A percentile compares a stretch with the other conserved stretches of the same genome.
phyloP scores from a whole-genome alignment of 1,140 invertebrate species.

The Nebria ingens region DNA sequence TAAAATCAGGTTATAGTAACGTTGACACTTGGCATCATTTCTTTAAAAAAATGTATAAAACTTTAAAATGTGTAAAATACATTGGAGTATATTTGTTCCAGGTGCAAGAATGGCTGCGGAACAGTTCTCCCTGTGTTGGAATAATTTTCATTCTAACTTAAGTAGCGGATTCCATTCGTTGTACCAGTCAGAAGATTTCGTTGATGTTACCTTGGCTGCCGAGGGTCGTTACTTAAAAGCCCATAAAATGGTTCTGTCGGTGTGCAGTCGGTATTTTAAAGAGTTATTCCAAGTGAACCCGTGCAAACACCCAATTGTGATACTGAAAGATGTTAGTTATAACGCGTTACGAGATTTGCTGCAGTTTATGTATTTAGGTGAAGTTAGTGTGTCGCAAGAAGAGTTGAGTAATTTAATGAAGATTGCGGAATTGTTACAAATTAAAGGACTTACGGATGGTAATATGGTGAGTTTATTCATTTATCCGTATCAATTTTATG shows the following conservation, averaged over 20 bases:
- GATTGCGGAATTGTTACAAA: slow-evolving; percentile 72
- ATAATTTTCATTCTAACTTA: slow-evolving; percentile 54
- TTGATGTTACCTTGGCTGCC: slow-evolving; percentile 76
- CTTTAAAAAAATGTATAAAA: no score
- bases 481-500: no score
- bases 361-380: slow-evolving; percentile 82
- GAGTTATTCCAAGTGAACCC: slow-evolving; percentile 78
- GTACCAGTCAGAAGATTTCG: slow-evolving; percentile 60
- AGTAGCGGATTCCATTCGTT: slow-evolving; percentile 51
- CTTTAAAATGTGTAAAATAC: no score
- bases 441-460: slow-evolving; percentile 64
- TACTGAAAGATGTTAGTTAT: slow-evolving; percentile 62
- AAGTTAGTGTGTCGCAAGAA: slow-evolving; percentile 77
- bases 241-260: slow-evolving; percentile 74
- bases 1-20: no score
- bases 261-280: slow-evolving; percentile 80
- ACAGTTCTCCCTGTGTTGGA: slow-evolving; percentile 55
- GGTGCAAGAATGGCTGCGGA: slow-evolving; percentile 42
- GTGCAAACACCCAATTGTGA: slow-evolving; percentile 83
- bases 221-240: slow-evolving; percentile 74
- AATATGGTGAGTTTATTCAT: slow-evolving; percentile 20
- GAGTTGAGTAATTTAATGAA: slow-evolving; percentile 72
- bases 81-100: no score
- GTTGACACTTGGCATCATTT: no score
- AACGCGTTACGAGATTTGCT: slow-evolving; percentile 64